A percentile compares a stretch with the other conserved stretches of the same genome.
Conservation (phyloP, 1,140 invertebrate species). For the Hycleus cichorii region DNA sequence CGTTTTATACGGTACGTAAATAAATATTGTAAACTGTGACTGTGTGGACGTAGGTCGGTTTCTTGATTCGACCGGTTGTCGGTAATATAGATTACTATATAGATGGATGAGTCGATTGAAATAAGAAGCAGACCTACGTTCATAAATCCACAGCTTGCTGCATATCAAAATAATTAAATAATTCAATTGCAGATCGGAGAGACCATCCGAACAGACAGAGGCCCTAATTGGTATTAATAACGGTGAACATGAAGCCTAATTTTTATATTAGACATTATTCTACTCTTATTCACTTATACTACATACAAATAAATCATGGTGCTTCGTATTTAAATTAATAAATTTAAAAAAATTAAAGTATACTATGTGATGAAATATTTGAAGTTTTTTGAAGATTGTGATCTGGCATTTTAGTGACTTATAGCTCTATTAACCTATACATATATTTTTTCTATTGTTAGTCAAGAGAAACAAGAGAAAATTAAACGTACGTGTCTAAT, state of each 20-base stretch:
- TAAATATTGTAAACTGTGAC: not conserved
- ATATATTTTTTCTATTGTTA: too few relatives aligned
- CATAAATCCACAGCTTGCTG: too few relatives aligned
- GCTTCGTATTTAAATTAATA: not conserved
- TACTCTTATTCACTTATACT: not conserved
- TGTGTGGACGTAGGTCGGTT: too few relatives aligned
- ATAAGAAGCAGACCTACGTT: too few relatives aligned
- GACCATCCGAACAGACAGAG: conserved; percentile 65
- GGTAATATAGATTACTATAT: not conserved
- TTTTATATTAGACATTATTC: too few relatives aligned
- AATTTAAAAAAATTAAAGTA: not conserved
- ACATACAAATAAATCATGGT: conserved; percentile 5
- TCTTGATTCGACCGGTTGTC: too few relatives aligned
- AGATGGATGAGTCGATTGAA: too few relatives aligned
- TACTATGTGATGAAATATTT: conserved; percentile 8
- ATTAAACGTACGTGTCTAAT: too few relatives aligned
- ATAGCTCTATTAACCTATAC: too few relatives aligned
- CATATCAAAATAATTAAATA: not conserved
- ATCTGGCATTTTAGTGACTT: conserved; percentile 2
- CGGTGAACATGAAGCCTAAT: conserved; percentile 49
- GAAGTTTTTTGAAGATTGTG: conserved; percentile 7
- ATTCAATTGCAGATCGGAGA: conserved; percentile 50
- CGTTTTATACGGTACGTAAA: conserved; percentile 29
- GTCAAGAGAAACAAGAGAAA: too few relatives aligned
- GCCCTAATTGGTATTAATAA: conserved; percentile 59